phyloP scores from a whole-genome alignment of 2,797 vertebrate genomes.

The Prunella strophiata region DNA sequence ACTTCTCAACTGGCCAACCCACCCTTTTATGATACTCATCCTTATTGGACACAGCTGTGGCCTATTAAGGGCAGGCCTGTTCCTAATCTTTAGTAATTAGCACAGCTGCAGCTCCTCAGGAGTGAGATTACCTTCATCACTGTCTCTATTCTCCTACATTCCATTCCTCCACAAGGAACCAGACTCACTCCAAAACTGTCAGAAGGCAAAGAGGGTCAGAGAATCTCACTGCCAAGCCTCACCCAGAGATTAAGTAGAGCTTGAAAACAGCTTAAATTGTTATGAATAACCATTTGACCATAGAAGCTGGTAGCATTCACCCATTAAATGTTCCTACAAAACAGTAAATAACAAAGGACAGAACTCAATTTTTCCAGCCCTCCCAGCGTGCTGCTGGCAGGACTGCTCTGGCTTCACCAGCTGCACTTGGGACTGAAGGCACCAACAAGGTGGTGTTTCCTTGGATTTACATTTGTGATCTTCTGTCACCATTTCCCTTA shows the following conservation, averaged over 20 bases:
- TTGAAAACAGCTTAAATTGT: background rate
- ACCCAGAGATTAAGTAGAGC: background rate
- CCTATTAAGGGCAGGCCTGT: too few species aligned
- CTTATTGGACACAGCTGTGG: too few species aligned
- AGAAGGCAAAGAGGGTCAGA: background rate
- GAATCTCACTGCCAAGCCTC: background rate
- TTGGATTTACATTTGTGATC: background rate
- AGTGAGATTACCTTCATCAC: too few species aligned
- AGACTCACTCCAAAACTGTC: background rate
- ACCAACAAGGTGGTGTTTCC: rapidly evolving
- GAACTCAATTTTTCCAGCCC: rapidly evolving
- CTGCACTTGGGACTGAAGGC: rapidly evolving
- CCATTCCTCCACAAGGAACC: background rate
- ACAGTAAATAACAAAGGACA: background rate
- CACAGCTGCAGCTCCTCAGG: too few species aligned
- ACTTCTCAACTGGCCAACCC: too few species aligned
- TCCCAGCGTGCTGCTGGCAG: rapidly evolving
- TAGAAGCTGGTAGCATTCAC: background rate
- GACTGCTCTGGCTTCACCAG: rapidly evolving
- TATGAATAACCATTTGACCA: background rate
- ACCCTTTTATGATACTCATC: too few species aligned
- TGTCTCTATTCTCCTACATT: too few species aligned
- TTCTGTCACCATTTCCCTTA: background rate
- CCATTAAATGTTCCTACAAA: background rate
- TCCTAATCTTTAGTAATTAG: too few species aligned